phyloP scores from a whole-genome alignment of 2,797 vertebrate genomes.

The Enteromius mattozi region DNA sequence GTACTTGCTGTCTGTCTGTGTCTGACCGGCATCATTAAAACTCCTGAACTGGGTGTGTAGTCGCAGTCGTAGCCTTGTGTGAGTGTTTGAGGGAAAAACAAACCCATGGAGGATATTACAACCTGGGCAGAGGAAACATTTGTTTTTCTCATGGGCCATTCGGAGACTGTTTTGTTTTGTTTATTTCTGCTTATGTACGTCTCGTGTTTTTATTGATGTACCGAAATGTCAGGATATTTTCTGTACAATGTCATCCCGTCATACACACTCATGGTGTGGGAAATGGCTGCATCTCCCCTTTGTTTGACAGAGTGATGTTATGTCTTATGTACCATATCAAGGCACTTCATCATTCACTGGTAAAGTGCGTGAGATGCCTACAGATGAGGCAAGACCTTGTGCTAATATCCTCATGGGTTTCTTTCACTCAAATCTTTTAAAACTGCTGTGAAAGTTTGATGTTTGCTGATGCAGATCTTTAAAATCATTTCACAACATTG shows the following conservation, averaged over 20 bases:
- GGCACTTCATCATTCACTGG: slow-evolving; percentile 35
- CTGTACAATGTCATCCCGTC: slow-evolving; percentile 9
- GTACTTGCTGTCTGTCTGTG: slow-evolving; percentile 37
- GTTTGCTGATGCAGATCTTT: neutral
- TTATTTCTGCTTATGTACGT: neutral
- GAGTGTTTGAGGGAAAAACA: slow-evolving; percentile 24
- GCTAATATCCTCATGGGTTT: neutral
- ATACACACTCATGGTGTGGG: slow-evolving; percentile 10
- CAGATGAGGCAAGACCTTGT: slow-evolving; percentile 18
- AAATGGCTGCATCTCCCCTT: slow-evolving; percentile 3
- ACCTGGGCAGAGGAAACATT: neutral
- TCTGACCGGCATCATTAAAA: slow-evolving; percentile 42
- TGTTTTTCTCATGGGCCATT: slow-evolving; percentile 14
- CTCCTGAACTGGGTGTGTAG: slow-evolving; percentile 24
- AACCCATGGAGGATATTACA: slow-evolving; percentile 4
- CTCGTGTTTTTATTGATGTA: slow-evolving; percentile 28
- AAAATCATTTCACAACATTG: neutral
- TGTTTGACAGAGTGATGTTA: slow-evolving; percentile 30
- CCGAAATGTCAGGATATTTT: slow-evolving; percentile 4
- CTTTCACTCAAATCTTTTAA: slow-evolving; percentile 3
- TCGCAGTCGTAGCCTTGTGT: neutral
- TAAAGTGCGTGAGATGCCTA: slow-evolving; percentile 22
- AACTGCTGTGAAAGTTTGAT: neutral
- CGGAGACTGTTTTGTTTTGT: neutral
- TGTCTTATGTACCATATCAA: slow-evolving; percentile 28